These are phyloP conservation scores for Parotocinclus haroldoi DNA, from an alignment of 2,797 vertebrate species.

Conservation along the genomic window DNA sequence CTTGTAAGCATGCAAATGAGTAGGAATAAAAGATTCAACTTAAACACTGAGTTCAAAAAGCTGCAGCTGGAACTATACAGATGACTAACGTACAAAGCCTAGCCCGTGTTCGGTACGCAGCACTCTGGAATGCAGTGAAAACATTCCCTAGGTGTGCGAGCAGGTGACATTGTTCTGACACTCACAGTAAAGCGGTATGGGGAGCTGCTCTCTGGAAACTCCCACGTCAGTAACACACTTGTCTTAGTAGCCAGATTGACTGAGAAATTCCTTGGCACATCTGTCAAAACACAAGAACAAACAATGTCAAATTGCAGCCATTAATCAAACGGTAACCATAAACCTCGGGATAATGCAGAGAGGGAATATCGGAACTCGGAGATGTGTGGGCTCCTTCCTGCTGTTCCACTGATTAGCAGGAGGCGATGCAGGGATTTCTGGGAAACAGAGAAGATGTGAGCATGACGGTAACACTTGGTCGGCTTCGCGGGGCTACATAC, in stretches of 20 bases:
- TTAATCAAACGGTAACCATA: slow-evolving; percentile 10
- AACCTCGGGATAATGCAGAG: background rate
- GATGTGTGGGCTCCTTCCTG: slow-evolving; percentile 18
- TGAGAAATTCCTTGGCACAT: slow-evolving; percentile 96
- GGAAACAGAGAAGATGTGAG: slow-evolving; percentile 37
- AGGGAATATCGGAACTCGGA: slow-evolving; percentile 8
- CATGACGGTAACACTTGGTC: slow-evolving; percentile 23
- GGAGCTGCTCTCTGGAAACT: slow-evolving; percentile 87
- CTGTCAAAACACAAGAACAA: slow-evolving; percentile 63
- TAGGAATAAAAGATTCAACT: no score
- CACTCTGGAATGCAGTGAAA: no score
- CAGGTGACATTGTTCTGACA: slow-evolving; percentile 12
- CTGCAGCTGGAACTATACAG: no score
- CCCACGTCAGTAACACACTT: slow-evolving; percentile 92
- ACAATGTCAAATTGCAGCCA: background rate
- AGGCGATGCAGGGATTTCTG: slow-evolving; percentile 37
- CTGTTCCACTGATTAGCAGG: slow-evolving; percentile 16
- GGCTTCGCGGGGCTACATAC: slow-evolving; percentile 32
- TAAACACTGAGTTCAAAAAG: no score
- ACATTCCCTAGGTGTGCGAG: no score
- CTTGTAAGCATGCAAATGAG: no score
- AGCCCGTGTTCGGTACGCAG: no score
- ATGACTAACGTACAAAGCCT: no score
- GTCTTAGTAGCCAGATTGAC: slow-evolving; percentile 97
- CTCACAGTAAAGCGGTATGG: slow-evolving; percentile 84